Evolutionary conservation across 1,140 invertebrate species (phyloP), one percentile per base, ranked within the genome.

Genomic region (Zaprionus tsacasi): DNA sequence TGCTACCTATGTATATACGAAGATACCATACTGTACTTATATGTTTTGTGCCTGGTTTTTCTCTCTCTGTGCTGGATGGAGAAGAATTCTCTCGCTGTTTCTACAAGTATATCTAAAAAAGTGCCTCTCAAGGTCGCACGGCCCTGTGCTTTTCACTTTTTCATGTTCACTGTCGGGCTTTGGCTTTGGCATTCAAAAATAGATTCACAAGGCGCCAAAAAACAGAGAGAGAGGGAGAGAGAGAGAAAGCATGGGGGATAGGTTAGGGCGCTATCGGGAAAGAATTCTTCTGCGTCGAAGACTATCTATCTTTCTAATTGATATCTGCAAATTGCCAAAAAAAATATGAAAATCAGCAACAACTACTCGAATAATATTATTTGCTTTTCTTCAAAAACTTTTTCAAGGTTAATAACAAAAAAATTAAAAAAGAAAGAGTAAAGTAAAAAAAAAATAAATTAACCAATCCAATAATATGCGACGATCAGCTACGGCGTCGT

Each of bases 101-200:
- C 48, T 52, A n/a, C n/a, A n/a, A n/a, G n/a, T n/a, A 17, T 59
- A 50, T 50, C 45, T 58, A 33, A 67, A 60, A 60, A 67, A 71
- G 70, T 69, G 60, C n/a, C n/a, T 73, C 72, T 68, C 82, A 86
- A 86, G 82, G 83, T 79, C 83, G 67, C 58, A 21, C 48, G 54
- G 27, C 36, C 64, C 56, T 58, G 57, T 45, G 59, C 65, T n/a
- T 36, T 15, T 15, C 17, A 25, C 15, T 45, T 79, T 81, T 64
- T 72, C 63, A 73, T 87, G 77, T 86, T 87, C 79, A 86, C 82
- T 82, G 82, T 56, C 82, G 82, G 70, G 74, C 76, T 87, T 86
- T 88, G 83, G 81, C 83, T 88, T 86, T 86, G 83, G 83, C 82
- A 86, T 86, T 88, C 82, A 87, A 88, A 86, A 87, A 86, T 86